Percentiles rank a stretch among this genome's conserved stretches.
phyloP scores from a whole-genome alignment of 2,797 vertebrate genomes.

The Sebastes matsubarae region DNA sequence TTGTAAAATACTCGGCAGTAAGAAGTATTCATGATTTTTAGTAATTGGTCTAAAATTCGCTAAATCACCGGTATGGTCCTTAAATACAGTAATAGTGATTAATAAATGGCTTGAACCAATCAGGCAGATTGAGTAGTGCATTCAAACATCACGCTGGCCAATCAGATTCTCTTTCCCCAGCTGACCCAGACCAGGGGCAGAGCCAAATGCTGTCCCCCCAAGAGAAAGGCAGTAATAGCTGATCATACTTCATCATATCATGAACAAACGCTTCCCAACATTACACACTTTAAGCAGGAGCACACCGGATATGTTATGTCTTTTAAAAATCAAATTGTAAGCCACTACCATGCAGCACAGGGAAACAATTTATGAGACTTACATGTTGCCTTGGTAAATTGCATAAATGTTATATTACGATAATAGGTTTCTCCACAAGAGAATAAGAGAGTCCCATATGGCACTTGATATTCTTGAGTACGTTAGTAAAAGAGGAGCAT shows the following conservation, averaged over 20 bases:
- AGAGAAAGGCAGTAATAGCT: conserved; percentile 80
- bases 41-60: background rate
- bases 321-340: conserved; percentile 41
- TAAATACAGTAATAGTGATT: background rate
- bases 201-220: conserved; percentile 80
- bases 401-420: conserved; percentile 71
- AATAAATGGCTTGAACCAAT: conserved; percentile 32
- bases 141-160: conserved; percentile 30
- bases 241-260: conserved; percentile 65
- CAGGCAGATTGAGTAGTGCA: conserved; percentile 13
- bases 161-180: conserved; percentile 18
- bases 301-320: conserved; percentile 49
- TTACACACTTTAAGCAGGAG: conserved; percentile 73
- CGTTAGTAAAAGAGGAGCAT: conserved; percentile 65
- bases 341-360: conserved; percentile 76
- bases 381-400: conserved; percentile 62
- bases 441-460: conserved; percentile 73
- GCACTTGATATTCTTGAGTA: conserved; percentile 77
- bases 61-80: conserved; percentile 34
- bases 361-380: conserved; percentile 54
- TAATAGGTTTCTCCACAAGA: conserved; percentile 68
- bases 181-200: conserved; percentile 35
- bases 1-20: background rate
- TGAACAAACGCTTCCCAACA: conserved; percentile 67
- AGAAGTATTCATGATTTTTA: conserved; percentile 12